A percentile compares a stretch with the other conserved stretches of the same genome.
These are phyloP conservation scores for Pseudochirops corinnae DNA, from an alignment of 2,797 vertebrate genomes.

Conservation along the genomic window DNA sequence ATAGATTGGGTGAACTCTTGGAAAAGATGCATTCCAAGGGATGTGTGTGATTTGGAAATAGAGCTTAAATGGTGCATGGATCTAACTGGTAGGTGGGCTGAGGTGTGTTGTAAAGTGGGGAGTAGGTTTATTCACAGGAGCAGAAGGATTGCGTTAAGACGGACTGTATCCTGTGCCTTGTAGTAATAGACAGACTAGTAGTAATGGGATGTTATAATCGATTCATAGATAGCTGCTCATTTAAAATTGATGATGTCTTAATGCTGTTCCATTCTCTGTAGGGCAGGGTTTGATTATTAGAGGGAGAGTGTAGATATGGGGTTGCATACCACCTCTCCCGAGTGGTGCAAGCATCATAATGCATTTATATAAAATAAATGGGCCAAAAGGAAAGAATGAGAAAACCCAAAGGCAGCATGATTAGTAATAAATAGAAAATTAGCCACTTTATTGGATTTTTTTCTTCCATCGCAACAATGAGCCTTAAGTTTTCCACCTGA, in stretches of 20 bases:
- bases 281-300: constrained; percentile 25
- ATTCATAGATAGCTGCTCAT: background rate
- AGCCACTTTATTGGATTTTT: constrained; percentile 56
- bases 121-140: background rate
- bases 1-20: background rate
- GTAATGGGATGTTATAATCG: background rate
- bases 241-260: background rate
- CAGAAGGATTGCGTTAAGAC: background rate
- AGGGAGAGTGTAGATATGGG: background rate
- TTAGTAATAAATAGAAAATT: constrained; percentile 58
- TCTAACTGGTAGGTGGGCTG: constrained; percentile 48
- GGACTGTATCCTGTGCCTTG: background rate
- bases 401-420: constrained; percentile 63
- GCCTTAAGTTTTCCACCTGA: constrained; percentile 36
- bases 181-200: constrained; percentile 1
- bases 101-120: constrained; percentile 53
- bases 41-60: constrained; percentile 29
- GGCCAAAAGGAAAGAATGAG: constrained; percentile 72
- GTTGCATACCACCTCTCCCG: constrained; percentile 39
- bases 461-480: constrained; percentile 1
- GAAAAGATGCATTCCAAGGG: background rate
- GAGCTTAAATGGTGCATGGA: background rate
- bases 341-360: constrained; percentile 41
- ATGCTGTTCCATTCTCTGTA: background rate
- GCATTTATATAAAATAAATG: constrained; percentile 67